phyloP scores from a whole-genome alignment of 2,888 invertebrate species.

The Apeira syringaria region DNA sequence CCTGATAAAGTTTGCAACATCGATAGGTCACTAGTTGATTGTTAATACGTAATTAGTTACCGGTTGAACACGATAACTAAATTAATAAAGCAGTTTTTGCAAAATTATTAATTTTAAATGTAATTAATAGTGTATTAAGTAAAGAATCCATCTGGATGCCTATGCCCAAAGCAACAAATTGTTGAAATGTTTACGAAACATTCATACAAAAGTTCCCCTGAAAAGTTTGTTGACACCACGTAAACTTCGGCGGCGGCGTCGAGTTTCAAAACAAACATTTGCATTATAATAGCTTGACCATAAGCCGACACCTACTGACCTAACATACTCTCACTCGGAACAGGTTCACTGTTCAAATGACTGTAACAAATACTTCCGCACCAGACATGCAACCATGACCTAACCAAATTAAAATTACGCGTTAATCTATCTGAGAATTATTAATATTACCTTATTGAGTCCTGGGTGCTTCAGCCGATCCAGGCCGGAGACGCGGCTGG shows the following conservation, averaged over 20 bases:
- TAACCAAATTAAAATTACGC: constrained; percentile 50
- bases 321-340: constrained; percentile 6
- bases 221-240: constrained; percentile 54
- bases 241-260: constrained; percentile 47
- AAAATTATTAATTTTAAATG: no score
- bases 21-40: neutral
- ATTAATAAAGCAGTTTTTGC: neutral
- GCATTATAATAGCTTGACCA: constrained; percentile 38
- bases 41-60: neutral
- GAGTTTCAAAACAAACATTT: constrained; percentile 56
- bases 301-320: constrained; percentile 8
- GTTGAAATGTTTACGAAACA: constrained; percentile 18
- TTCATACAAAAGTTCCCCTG: constrained; percentile 17
- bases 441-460: constrained; percentile 85
- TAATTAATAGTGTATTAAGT: neutral
- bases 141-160: neutral
- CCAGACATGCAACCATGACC: constrained; percentile 56
- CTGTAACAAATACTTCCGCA: constrained; percentile 48
- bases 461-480: constrained; percentile 87
- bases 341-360: constrained; percentile 35
- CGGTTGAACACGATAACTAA: neutral
- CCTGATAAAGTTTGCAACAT: neutral
- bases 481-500: constrained; percentile 84
- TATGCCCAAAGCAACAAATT: no score
- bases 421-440: constrained; percentile 29